Evolutionary conservation across 2,113 vertebrate species (phyloP), one percentile per base, ranked within the genome.

Genomic region (Mola mola): DNA sequence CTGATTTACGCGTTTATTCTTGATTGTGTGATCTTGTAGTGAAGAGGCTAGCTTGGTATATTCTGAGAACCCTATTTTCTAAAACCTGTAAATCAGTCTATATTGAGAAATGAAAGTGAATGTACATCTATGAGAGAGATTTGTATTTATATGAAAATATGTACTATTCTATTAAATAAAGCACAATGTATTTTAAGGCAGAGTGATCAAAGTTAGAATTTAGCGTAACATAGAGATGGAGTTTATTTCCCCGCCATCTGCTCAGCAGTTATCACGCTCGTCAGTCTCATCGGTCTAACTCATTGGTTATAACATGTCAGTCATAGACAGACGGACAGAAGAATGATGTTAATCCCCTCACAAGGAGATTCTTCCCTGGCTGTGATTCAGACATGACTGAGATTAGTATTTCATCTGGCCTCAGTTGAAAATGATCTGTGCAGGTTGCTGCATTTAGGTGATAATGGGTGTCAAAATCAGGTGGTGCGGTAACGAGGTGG

Each of bases 111-210:
- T 79, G 49, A 83, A 79, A 72, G 87, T 87, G 84, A 91, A 86
- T 90, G 87, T 88, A 90, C 67, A 76, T 90, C 74, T 85, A 87
- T 73, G 47, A 65, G 79, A 81, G 53, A 79, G 80, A 85, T 87
- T 90, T 89, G 78, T 85, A 78, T 88, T 87, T 85, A 67, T 89
- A 83, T 87, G 50, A 76, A 70, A 73, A 57, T 48, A 52, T 81
- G 82, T 87, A 62, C 63, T 29, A 36, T 74, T 87, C 82, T 84
- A 82, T 85, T 83, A 84, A 82, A 84, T 71, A 22, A 89, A 91
- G 89, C 91, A 90, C 90, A 91, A 88, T 79, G 78, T 81, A 82
- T 88, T 84, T 80, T 68, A 72, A 52, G 66, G 68, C 59, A 9
- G 47, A 64, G 43, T 62, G 50, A 50, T 80, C 47, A 78, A 71